Evolutionary conservation across 2,888 invertebrate genomes (phyloP), one percentile per base, ranked within the genome.

Genomic region (Agrochola lychnidis): DNA sequence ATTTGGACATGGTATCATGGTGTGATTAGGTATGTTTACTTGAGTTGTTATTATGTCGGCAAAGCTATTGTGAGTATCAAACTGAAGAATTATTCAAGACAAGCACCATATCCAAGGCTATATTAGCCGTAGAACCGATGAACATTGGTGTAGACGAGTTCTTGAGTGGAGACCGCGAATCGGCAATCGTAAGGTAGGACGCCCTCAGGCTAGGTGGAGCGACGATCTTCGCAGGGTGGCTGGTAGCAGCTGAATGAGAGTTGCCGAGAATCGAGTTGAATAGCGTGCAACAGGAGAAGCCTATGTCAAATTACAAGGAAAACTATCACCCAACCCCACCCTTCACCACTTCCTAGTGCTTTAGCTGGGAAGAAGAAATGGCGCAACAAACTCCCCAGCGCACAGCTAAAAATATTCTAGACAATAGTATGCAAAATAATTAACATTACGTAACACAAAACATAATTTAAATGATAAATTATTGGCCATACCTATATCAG

Each of bases 1-100:
- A 10, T 62, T 75, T 74, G 61, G 75, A n/a, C 30, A 61, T 61
- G 51, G 48, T 51, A 61, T 30, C 14, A 45, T 73, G 4, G 14
- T 14, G 2, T 51, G 30, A 30, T 30, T 67, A 30, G 30, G 14
- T 57, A 9, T 73, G 45, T 73, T 73, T 73, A 48, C 36, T 22
- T 45, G 1, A 48, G 19, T 36, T 57, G 2, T 71, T 73, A 48
- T 48, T 6, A 19, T 1, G 30, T 30, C 1, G 30, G 67, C 6
- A 68, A 45, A 7, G 12, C 7, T 48, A 16, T 30, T 16, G 2
- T 22, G 7, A 12, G 30, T 62, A 14, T 22, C 5, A 25, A 12
- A 5, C 25, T 51, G 36, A 69, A 51, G 9, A 71, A 14, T 48
- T 19, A n/a, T 45, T 9, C 1, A 42, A 30, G 7, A 30, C 22